These are phyloP conservation scores for Meganola albula DNA, from an alignment of 2,888 invertebrate species.

Conservation along the genomic window DNA sequence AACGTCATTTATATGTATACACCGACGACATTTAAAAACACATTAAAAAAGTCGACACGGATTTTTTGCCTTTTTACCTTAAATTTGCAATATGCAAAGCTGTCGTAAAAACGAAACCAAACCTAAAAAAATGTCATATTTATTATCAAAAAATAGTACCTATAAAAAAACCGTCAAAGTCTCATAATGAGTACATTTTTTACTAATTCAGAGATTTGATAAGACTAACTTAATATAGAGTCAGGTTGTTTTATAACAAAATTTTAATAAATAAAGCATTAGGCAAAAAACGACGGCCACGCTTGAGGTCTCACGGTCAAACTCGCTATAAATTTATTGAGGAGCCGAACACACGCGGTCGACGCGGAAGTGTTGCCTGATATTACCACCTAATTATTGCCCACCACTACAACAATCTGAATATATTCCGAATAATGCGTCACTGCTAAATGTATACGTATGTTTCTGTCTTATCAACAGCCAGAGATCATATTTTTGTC, in stretches of 20 bases:
- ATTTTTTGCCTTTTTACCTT: too few relatives aligned
- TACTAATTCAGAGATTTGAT: slow-evolving; percentile 52
- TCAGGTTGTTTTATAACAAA: slow-evolving; percentile 61
- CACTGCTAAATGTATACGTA: slow-evolving; percentile 31
- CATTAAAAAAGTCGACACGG: too few relatives aligned
- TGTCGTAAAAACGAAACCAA: too few relatives aligned
- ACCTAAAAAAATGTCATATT: too few relatives aligned
- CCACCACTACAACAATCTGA: slow-evolving; percentile 35
- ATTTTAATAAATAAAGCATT: slow-evolving; percentile 75
- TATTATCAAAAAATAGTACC: too few relatives aligned
- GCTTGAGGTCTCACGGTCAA: slow-evolving; percentile 72
- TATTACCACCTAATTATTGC: slow-evolving; percentile 55
- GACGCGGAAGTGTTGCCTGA: slow-evolving; percentile 51
- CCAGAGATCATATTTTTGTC: slow-evolving; percentile 7
- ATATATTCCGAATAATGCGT: slow-evolving; percentile 39
- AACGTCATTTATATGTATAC: too few relatives aligned
- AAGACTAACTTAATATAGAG: slow-evolving; percentile 51
- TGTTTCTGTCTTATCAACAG: slow-evolving; percentile 17
- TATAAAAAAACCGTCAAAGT: too few relatives aligned
- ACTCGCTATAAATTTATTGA: slow-evolving; percentile 70
- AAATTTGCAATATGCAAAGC: too few relatives aligned
- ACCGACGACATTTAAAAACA: too few relatives aligned
- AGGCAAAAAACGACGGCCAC: slow-evolving; percentile 68
- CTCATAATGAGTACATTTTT: too few relatives aligned
- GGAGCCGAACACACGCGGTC: slow-evolving; percentile 35